Percentiles rank a stretch among this genome's conserved stretches.
phyloP scores from a whole-genome alignment of 2,888 invertebrate species.

The Scaptomyza caliginosa region DNA sequence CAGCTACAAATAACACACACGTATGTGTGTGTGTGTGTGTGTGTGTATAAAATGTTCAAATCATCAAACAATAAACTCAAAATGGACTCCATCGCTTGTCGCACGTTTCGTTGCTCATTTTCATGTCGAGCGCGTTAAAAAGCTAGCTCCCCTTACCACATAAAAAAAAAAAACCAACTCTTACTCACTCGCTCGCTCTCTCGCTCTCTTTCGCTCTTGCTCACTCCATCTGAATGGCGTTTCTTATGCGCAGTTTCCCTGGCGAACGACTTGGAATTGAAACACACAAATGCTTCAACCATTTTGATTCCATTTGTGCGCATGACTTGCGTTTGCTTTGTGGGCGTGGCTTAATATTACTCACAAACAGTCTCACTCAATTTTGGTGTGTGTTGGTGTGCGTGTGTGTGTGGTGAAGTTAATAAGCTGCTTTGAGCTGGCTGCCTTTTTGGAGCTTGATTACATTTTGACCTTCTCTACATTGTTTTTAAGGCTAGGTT shows the following conservation, averaged over 20 bases:
- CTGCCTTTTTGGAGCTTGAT: conserved; percentile 54
- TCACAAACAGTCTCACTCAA: conserved; percentile 30
- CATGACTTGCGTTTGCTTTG: conserved; percentile 44
- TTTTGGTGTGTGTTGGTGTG: neutral
- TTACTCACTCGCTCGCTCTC: conserved; percentile 16
- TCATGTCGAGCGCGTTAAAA: conserved; percentile 80
- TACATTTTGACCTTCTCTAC: conserved; percentile 73
- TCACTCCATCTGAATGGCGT: conserved; percentile 3
- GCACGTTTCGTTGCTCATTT: conserved; percentile 82
- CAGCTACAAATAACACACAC: conserved; percentile 36
- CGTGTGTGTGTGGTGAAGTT: conserved; percentile 52
- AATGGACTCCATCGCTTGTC: conserved; percentile 84
- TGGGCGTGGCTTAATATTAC: conserved; percentile 52
- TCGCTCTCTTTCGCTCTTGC: conserved; percentile 14
- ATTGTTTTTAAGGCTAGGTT: conserved; percentile 8
- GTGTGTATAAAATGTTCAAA: conserved; percentile 83
- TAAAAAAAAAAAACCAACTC: no score
- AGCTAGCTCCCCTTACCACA: conserved; percentile 59
- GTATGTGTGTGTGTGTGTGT: conserved; percentile 34
- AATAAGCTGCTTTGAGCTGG: conserved; percentile 56
- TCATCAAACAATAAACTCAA: conserved; percentile 85
- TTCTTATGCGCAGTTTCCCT: conserved; percentile 47
- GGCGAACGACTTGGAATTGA: conserved; percentile 54
- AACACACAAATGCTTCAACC: conserved; percentile 31
- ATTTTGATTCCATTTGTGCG: conserved; percentile 61